A percentile compares a stretch with the other conserved stretches of the same genome.
Conservation (phyloP, 2,113 vertebrate species). For the Anas platyrhynchos region DNA sequence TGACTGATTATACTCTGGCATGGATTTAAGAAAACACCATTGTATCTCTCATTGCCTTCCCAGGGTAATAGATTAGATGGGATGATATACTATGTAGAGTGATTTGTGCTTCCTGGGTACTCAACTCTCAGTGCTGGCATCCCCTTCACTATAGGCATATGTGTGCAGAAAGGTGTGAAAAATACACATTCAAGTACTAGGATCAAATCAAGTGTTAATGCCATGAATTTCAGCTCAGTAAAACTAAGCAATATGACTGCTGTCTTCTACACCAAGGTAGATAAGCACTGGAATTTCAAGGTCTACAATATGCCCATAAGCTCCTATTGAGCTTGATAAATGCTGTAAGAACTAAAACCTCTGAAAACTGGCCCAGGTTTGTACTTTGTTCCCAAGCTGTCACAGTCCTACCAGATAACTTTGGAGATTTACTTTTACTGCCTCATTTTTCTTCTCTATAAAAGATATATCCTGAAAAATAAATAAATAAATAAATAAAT, state of each 20-base stretch:
- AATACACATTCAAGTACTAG: background rate
- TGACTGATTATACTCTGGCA: background rate
- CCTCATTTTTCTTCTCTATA: background rate
- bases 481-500: too few relatives aligned
- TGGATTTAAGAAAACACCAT: background rate
- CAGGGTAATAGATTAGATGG: background rate
- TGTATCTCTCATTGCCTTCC: background rate
- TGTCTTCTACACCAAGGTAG: background rate
- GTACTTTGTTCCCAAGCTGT: background rate
- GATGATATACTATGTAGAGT: too few relatives aligned
- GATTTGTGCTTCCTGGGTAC: background rate
- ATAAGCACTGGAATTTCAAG: background rate
- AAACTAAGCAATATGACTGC: background rate
- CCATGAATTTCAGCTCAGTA: background rate
- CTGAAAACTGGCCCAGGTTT: background rate
- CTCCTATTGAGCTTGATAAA: background rate
- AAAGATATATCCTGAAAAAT: background rate
- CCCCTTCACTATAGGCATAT: rapidly evolving
- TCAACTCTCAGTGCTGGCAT: background rate
- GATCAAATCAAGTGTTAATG: background rate
- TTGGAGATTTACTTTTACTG: background rate
- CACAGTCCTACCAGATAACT: background rate
- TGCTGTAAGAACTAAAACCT: background rate
- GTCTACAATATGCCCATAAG: background rate
- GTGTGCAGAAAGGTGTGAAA: background rate